Base-by-base conservation (phyloP, 2,113 vertebrate genomes). In the Atrichornis clamosus region DNA sequence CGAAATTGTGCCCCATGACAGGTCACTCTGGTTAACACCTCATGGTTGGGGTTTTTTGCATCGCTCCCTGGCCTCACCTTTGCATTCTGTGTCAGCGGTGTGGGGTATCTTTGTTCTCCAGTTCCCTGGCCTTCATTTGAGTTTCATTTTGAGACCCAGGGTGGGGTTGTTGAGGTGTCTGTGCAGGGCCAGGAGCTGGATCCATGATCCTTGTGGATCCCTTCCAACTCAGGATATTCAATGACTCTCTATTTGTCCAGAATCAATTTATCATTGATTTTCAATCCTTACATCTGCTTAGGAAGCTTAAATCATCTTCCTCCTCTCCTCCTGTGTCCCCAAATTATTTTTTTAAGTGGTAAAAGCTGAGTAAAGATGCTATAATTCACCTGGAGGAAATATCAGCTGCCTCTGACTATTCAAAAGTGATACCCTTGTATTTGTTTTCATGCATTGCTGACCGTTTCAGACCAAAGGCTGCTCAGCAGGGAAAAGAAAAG, bases 41-140 rank as follows among this genome's bases (percentile, higher is more conserved):
- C 10, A 2, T 49, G n/a, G 8, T 8, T 13, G 39, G 4, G 3
- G 13, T 22, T 33, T 39, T 69, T 26, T 11, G 6, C 3, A 1
- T 39, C 26, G 4, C 4, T 37, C 6, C 32, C 33, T 53, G 59
- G 15, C 50, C 22, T 73, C 26, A 12, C 7, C 42, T 85, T 35
- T 70, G 27, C n/a, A 13, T 28, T 58, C 60, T 37, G 13, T 30
- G 7, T 17, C 33, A 35, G 1, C 28, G 47, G 6, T 22, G 47
- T 0, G 2, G 62, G 2, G 62, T 47, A 26, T 16, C 32, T 32
- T 58, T 60, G 33, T 41, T 62, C 24, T 33, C 30, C 21, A 22
- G n/a, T 30, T 60, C 30, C 22, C 59, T 28, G 42, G 30, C 9
- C 33, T 42, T 10, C 1, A 13, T 37, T 5, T 27, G 35, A 39